Conservation (phyloP, 2,113 vertebrate species). For the Oophaga pumilio region DNA sequence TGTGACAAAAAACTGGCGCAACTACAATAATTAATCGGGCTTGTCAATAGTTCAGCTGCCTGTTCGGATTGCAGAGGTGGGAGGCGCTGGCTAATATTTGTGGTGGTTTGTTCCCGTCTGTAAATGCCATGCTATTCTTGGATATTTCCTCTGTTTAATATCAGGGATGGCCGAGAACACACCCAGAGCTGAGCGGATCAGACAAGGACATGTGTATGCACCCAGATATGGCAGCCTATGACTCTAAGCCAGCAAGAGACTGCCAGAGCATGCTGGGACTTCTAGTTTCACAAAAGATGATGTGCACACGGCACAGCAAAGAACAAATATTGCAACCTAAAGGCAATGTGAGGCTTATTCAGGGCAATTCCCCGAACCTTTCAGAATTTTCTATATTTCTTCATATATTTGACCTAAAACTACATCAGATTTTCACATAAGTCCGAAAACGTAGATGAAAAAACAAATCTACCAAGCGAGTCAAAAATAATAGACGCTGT, state of each 20-base stretch:
- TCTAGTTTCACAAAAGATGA: not conserved
- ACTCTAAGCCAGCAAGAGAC: not conserved
- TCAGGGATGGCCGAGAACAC: conserved; percentile 20
- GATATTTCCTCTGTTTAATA: conserved; percentile 27
- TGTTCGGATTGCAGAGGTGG: not conserved
- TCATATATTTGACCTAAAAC: no score
- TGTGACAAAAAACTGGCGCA: no score
- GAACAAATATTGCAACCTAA: not conserved
- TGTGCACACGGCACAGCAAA: not conserved
- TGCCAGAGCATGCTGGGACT: not conserved
- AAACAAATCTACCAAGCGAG: no score
- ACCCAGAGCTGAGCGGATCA: not conserved
- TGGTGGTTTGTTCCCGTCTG: not conserved
- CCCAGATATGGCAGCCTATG: not conserved
- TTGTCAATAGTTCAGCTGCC: not conserved
- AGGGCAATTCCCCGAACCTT: not conserved
- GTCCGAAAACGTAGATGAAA: no score
- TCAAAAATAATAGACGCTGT: no score
- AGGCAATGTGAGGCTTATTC: not conserved
- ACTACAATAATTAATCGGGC: no score
- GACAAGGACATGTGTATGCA: not conserved
- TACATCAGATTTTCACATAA: no score
- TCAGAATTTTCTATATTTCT: no score
- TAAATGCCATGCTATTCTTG: conserved; percentile 20
- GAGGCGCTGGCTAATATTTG: not conserved